These are phyloP conservation scores for Conus ventricosus DNA, from an alignment of 1,140 invertebrate species.

Conservation along the genomic window DNA sequence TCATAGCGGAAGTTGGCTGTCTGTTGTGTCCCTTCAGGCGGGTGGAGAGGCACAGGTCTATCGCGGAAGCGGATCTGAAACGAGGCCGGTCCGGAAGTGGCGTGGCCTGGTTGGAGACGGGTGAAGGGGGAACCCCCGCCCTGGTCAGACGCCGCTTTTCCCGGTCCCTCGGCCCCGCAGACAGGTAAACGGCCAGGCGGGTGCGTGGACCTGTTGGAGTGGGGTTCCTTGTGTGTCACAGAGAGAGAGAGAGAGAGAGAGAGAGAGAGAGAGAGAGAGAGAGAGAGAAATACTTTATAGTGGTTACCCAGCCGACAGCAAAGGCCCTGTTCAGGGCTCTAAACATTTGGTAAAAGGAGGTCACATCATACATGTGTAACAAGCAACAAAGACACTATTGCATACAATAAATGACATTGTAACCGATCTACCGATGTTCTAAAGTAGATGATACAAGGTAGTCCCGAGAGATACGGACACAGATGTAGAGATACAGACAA, in stretches of 20 bases:
- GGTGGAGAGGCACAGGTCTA: constrained; percentile 25
- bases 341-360: too few species aligned
- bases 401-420: too few species aligned
- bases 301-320: too few species aligned
- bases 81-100: constrained; percentile 18
- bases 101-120: constrained; percentile 23
- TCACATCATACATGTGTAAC: too few species aligned
- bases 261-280: neutral
- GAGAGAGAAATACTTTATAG: neutral
- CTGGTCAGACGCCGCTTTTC: constrained; percentile 13
- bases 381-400: too few species aligned
- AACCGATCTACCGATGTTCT: too few species aligned
- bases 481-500: neutral
- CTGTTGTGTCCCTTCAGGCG: neutral
- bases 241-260: neutral
- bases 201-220: neutral
- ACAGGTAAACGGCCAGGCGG: neutral
- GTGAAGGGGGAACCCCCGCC: constrained; percentile 10
- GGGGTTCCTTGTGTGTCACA: neutral
- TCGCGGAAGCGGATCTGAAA: constrained; percentile 35
- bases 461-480: neutral
- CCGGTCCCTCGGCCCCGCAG: constrained; percentile 24
- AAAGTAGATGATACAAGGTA: too few species aligned
- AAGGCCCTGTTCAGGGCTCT: too few species aligned
- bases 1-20: too few species aligned